Percentiles rank a stretch among this genome's conserved stretches.
Conservation (phyloP, 2,888 invertebrate species). For the Geophilus truncorum region DNA sequence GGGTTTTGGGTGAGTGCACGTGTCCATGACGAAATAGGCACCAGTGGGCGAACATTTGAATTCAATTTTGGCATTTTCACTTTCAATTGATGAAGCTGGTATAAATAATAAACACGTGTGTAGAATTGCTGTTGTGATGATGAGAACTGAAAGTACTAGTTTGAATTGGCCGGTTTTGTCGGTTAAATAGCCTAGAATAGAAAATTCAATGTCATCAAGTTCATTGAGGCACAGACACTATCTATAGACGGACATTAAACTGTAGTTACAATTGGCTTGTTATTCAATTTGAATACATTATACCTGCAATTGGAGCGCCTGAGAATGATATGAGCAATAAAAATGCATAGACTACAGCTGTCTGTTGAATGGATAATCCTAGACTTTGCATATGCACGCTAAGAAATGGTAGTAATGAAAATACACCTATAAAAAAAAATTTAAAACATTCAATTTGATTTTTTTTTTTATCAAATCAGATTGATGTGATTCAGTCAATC, state of each 20-base stretch:
- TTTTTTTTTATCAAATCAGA: too few species aligned
- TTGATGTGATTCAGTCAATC: too few species aligned
- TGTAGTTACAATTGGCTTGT: not conserved
- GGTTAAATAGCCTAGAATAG: slow-evolving; percentile 55
- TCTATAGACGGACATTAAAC: too few species aligned
- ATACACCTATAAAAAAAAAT: slow-evolving; percentile 59
- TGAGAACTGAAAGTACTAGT: slow-evolving; percentile 70
- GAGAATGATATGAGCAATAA: slow-evolving; percentile 80
- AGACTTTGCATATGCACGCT: slow-evolving; percentile 88
- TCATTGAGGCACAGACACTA: too few species aligned
- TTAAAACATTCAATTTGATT: not conserved
- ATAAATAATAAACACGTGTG: slow-evolving; percentile 66
- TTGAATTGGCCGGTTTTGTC: slow-evolving; percentile 84
- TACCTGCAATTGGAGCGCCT: slow-evolving; percentile 75
- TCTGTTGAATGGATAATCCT: slow-evolving; percentile 78
- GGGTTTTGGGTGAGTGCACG: not conserved
- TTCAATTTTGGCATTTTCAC: not conserved
- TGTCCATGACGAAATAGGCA: not conserved
- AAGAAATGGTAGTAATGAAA: slow-evolving; percentile 76
- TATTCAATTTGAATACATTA: slow-evolving; percentile 42
- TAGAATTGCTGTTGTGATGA: slow-evolving; percentile 69
- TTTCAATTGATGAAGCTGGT: not conserved
- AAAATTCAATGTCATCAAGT: not conserved
- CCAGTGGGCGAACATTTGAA: slow-evolving; percentile 2
- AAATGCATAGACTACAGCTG: slow-evolving; percentile 78